Evolutionary conservation across 2,888 invertebrate species (phyloP).

Genomic region (Microplitis deprimator): DNA sequence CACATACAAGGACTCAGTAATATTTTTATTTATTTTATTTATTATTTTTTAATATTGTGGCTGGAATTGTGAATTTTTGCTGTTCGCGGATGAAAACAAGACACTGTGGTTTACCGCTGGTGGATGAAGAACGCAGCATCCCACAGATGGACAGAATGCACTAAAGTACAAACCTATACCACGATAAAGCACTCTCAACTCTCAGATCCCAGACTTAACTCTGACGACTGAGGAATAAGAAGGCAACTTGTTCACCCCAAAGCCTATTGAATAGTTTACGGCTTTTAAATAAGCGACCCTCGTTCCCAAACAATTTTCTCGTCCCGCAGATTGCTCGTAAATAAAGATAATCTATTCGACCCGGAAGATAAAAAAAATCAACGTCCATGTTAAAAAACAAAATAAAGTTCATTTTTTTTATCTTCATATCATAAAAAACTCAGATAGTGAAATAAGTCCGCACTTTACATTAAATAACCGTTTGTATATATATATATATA

Average conservation of each 20-base stretch:
- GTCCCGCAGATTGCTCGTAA: constrained; percentile 70
- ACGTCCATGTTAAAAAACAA: constrained; percentile 47
- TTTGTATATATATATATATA: too few species aligned
- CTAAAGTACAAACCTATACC: too few species aligned
- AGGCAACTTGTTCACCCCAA: constrained; percentile 43
- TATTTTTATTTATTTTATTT: constrained; percentile 4
- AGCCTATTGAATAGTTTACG: constrained; percentile 68
- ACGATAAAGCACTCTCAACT: too few species aligned
- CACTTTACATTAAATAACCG: too few species aligned
- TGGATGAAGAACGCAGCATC: constrained; percentile 2
- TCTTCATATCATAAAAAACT: constrained; percentile 28
- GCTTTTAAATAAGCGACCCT: constrained; percentile 69
- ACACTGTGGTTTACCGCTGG: constrained; percentile 12
- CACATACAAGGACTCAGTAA: constrained; percentile 11
- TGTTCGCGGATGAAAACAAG: constrained; percentile 29
- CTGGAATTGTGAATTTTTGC: constrained; percentile 10
- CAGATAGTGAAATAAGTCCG: constrained; percentile 33
- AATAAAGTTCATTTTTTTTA: constrained; percentile 20
- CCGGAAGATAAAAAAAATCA: constrained; percentile 69
- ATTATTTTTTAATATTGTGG: constrained; percentile 24
- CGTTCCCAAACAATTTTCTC: constrained; percentile 70
- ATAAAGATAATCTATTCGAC: constrained; percentile 71
- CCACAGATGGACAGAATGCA: not conserved
- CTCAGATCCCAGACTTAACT: too few species aligned
- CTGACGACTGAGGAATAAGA: not conserved